These are phyloP conservation scores for Hyperoodon ampullatus DNA, from an alignment of 2,113 vertebrate species.

Conservation along the genomic window DNA sequence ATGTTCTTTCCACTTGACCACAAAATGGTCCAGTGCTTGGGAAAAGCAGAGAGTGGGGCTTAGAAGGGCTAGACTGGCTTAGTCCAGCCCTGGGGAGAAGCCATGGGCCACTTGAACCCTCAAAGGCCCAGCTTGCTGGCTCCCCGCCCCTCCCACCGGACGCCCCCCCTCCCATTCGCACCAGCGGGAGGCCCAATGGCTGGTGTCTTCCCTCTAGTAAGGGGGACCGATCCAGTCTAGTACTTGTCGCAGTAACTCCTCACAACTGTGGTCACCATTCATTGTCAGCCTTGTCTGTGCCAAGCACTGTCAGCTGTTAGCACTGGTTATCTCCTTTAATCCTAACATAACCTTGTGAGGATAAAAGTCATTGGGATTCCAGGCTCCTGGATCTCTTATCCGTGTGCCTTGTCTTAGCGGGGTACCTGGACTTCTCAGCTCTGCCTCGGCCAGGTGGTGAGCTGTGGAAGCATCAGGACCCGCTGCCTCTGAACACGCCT, in stretches of 20 bases:
- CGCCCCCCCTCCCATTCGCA: accelerated
- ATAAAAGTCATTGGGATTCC: neutral
- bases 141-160: neutral
- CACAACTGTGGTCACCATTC: neutral
- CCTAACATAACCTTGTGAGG: neutral
- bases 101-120: neutral
- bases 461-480: neutral
- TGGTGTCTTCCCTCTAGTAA: neutral
- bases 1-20: neutral
- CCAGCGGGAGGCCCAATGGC: accelerated
- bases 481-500: neutral
- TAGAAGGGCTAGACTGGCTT: neutral
- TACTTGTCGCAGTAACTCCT: neutral
- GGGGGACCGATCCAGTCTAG: neutral
- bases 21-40: neutral
- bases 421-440: neutral
- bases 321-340: neutral
- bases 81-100: neutral
- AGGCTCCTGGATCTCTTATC: neutral
- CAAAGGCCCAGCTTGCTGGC: neutral
- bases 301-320: neutral
- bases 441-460: neutral
- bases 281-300: neutral
- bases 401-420: neutral
- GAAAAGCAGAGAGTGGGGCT: neutral